A percentile compares a stretch with the other conserved stretches of the same genome.
Conservation (phyloP, 2,113 vertebrate genomes). For the Scalopus aquaticus region DNA sequence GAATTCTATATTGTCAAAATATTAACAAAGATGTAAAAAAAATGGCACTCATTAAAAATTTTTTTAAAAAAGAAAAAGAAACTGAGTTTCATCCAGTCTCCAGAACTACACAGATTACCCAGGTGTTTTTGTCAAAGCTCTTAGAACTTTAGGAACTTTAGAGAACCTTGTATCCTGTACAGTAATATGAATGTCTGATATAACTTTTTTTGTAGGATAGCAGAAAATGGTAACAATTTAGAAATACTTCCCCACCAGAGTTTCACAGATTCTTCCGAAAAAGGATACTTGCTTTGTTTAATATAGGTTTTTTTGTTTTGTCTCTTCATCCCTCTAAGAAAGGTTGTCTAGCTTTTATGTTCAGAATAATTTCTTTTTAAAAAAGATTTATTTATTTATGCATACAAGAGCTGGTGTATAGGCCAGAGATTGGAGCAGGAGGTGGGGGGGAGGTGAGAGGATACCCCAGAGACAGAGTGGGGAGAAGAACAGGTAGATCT, state of each 20-base stretch:
- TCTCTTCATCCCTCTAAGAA: not conserved
- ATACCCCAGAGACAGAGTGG: no score
- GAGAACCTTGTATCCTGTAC: not conserved
- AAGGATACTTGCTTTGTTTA: not conserved
- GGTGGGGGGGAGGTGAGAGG: no score
- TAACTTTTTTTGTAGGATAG: not conserved
- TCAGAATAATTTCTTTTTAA: no score
- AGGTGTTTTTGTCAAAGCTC: not conserved
- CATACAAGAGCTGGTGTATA: no score
- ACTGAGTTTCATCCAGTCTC: not conserved
- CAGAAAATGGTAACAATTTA: not conserved
- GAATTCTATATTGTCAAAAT: no score
- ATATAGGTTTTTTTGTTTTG: not conserved
- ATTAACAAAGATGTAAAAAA: no score
- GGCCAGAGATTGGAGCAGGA: no score
- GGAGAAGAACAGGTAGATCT: no score
- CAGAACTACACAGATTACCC: not conserved
- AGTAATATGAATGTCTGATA: not conserved
- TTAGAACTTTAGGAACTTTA: not conserved
- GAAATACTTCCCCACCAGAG: not conserved
- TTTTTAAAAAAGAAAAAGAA: not conserved
- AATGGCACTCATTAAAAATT: no score
- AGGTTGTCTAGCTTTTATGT: not conserved
- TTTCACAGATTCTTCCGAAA: not conserved
- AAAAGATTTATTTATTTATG: no score